Conservation (phyloP, 37 sponge, comb jelly and placozoan species). For the Amphimedon queenslandica region DNA sequence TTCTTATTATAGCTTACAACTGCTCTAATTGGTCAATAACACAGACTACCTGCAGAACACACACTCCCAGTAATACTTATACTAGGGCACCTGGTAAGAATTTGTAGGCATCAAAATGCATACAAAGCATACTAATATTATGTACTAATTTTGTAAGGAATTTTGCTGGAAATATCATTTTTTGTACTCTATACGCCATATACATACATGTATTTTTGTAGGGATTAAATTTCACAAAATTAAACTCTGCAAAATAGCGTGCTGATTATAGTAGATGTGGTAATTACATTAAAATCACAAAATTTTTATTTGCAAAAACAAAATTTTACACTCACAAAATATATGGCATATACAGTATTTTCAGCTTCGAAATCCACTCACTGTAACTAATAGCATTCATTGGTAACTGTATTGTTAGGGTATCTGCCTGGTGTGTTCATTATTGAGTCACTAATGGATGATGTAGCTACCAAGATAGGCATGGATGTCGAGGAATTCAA, state of each 20-base stretch:
- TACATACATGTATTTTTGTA: not conserved
- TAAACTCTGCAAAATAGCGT: too few species aligned
- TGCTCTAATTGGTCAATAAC: not conserved
- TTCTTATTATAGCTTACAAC: not conserved
- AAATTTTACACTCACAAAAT: too few species aligned
- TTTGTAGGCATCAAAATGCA: not conserved
- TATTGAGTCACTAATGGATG: conserved; percentile 72
- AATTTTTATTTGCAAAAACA: too few species aligned
- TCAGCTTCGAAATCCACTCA: too few species aligned
- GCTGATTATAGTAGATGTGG: too few species aligned
- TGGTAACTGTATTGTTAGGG: too few species aligned
- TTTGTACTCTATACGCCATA: too few species aligned
- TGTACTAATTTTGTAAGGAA: not conserved
- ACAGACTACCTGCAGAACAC: not conserved
- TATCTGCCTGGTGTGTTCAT: conserved; percentile 67
- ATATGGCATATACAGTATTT: too few species aligned
- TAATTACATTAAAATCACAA: too few species aligned
- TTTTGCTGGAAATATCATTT: not conserved
- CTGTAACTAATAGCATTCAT: too few species aligned
- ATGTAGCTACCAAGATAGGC: conserved; percentile 48
- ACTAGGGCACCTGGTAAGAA: not conserved
- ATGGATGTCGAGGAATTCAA: conserved; percentile 51
- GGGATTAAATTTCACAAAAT: too few species aligned
- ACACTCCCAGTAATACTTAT: not conserved
- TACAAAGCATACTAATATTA: too few species aligned